A percentile compares a stretch with the other conserved stretches of the same genome.
These are phyloP conservation scores for Crotalus helleri DNA, from an alignment of 2,113 vertebrate genomes.

Conservation along the genomic window DNA sequence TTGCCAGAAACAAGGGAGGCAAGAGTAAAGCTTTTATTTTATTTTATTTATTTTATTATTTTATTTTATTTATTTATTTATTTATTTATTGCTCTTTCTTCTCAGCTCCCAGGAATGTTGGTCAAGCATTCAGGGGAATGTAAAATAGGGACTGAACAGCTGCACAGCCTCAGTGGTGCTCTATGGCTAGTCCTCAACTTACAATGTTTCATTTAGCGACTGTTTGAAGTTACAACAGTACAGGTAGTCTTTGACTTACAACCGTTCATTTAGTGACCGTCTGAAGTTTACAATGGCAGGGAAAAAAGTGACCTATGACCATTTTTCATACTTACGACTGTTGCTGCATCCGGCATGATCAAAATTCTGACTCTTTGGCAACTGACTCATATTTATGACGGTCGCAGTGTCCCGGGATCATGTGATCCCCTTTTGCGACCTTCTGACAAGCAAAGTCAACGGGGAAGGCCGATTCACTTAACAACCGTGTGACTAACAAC, in stretches of 20 bases:
- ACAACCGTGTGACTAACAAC: background rate
- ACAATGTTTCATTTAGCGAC: background rate
- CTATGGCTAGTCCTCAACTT: background rate
- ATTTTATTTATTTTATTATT: background rate
- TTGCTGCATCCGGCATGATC: background rate
- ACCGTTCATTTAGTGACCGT: background rate
- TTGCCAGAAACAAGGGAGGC: background rate
- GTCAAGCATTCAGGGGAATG: background rate
- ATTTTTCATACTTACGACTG: background rate
- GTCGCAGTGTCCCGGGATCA: background rate
- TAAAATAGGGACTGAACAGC: background rate
- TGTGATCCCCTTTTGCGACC: background rate
- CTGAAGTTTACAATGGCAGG: background rate
- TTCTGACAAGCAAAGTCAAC: background rate
- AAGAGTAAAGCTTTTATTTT: fast-evolving
- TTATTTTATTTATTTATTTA: no score
- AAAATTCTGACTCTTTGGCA: background rate
- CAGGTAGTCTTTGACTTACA: background rate
- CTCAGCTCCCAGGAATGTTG: background rate
- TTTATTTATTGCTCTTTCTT: background rate
- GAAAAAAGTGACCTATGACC: background rate
- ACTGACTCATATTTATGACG: background rate
- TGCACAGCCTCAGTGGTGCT: background rate
- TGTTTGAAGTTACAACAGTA: background rate
- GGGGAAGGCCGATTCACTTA: no score